Base-by-base conservation (phyloP, 2,797 vertebrate genomes). In the Melanotaenia parkinsoni region DNA sequence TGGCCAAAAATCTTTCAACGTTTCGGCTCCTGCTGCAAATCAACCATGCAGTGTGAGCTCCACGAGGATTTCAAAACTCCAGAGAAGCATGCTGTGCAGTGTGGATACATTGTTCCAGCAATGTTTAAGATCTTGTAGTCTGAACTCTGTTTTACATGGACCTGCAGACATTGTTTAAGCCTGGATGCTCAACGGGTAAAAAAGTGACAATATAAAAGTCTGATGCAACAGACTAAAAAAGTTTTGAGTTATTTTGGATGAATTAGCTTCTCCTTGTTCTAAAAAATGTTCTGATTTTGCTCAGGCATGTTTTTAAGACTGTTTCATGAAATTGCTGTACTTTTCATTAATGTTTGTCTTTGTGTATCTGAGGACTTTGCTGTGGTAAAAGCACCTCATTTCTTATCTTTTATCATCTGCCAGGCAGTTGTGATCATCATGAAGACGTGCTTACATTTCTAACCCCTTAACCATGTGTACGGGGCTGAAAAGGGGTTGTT, bases 321-420 rank as follows among this genome's bases (percentile, higher is more conserved):
- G 59, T 2, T 45, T 62, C 26, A 33, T 14, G 8, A 30, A 74
- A 63, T 53, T 70, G 30, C 54, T 62, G 8, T 58, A 37, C 14
- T 18, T 69, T 78, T 4, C 22, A 72, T 11, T 24, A 26, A 35
- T 26, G 22, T 22, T 0, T 57, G 38, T 50, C 2, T 14, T 10
- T 10, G 33, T 63, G 24, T 33, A 57, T 62, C 32, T 67, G n/a
- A 70, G 37, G 71, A 45, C 81, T 79, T 77, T 71, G 57, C 53
- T 63, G 69, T 63, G 67, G 68, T 73, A 67, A 76, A 79, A 67
- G 33, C 61, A 24, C 45, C 50, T 77, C 13, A 35, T 72, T 86
- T 28, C 24, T 70, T 72, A 86, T 81, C 58, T 47, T 56, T 47
- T 70, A 76, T 77, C 57, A 63, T 37, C 45, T 71, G 35, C 33